Base-by-base conservation (phyloP, 2,797 vertebrate species). In the Chaetodon trifasciatus region DNA sequence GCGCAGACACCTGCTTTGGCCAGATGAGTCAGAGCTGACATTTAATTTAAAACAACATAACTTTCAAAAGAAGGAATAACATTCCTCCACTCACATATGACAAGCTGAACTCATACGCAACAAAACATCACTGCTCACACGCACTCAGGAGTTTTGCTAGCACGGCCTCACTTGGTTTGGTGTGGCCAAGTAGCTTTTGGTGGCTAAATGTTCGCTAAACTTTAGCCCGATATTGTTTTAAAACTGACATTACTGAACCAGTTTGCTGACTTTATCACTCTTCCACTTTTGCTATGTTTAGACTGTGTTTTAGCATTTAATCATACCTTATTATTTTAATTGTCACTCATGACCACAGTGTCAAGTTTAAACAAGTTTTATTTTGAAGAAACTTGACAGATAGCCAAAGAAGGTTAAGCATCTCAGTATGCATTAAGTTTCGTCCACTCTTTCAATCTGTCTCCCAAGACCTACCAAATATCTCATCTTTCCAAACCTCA, bases 1-100 rank as follows among this genome's bases (percentile, higher is more conserved):
- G 39, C 56, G 28, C 24, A 50, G 42, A 85, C 80, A 86, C 55
- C 80, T 82, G 76, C 80, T 82, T 85, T 23, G 62, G 61, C 50
- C 64, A 52, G 63, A 85, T 55, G 0, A 64, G 16, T 73, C 75
- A 75, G 50, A 56, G 15, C 37, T 42, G 68, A 74, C 65, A 13
- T 58, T 78, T 4, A 44, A 8, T 49, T 63, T 47, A 50, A 76
- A 70, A 19, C 4, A 1, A 10, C 12, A 3, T 28, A 15, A 12
- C 19, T 40, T 56, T n/a, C 47, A 12, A 39, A 9, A 63, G 7
- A 49, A 23, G 4, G 28, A 13, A 32, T 21, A 50, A 24, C 7
- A 32, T 47, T 21, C 8, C 16, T 46, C 44, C 3, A 12, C 53
- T 47, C 15, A 52, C 40, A 68, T 37, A 49, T 24, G 8, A 50